Evolutionary conservation across 2,797 vertebrate genomes (phyloP).

Genomic region (Sebastes nivosus): DNA sequence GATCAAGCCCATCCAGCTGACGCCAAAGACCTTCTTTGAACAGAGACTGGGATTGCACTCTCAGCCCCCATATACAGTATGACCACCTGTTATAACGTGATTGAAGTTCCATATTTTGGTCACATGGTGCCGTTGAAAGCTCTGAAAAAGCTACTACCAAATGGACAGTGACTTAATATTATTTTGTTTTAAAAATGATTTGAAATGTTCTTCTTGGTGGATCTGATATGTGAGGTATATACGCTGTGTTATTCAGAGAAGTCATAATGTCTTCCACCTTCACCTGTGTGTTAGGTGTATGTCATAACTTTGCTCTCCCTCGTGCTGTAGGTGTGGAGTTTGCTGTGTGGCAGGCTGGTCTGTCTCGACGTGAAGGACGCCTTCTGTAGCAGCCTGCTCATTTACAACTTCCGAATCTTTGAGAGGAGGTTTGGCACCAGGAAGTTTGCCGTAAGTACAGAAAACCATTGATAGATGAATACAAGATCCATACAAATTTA

Average conservation of each 20-base stretch:
- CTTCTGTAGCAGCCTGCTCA: slow-evolving; percentile 95
- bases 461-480: neutral
- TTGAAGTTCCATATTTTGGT: neutral
- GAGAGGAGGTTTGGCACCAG: slow-evolving; percentile 95
- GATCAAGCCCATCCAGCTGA: neutral
- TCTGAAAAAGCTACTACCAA: neutral
- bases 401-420: slow-evolving; percentile 97
- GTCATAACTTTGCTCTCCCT: neutral
- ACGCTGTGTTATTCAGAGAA: neutral
- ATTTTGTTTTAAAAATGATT: neutral
- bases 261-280: neutral
- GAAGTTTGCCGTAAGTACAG: slow-evolving; percentile 92
- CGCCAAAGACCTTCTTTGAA: neutral
- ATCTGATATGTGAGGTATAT: neutral
- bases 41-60: neutral
- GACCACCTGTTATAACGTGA: neutral
- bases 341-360: slow-evolving; percentile 88
- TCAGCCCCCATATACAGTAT: neutral
- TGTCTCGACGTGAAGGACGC: slow-evolving; percentile 95
- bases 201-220: neutral
- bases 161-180: neutral
- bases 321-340: slow-evolving; percentile 88
- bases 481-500: neutral
- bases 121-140: neutral
- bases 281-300: neutral